phyloP scores from a whole-genome alignment of 2,888 invertebrate genomes.

The Agapostemon virescens region DNA sequence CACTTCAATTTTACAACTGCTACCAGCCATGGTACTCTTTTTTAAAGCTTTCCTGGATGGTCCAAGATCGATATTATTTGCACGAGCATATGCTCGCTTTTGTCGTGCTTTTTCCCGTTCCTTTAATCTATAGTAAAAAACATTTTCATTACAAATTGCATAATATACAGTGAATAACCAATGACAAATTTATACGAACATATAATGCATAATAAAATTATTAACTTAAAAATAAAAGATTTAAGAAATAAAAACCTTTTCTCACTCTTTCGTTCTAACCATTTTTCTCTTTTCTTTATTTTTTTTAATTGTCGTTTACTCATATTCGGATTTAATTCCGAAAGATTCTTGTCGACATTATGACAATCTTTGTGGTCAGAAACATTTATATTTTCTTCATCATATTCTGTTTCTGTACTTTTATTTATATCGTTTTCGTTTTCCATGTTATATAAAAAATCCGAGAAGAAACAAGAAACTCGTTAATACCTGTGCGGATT shows the following conservation, averaged over 20 bases:
- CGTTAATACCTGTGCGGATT: not conserved
- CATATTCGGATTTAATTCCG: conserved; percentile 51
- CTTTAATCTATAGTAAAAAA: conserved; percentile 79
- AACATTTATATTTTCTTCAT: conserved; percentile 5
- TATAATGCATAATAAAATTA: not conserved
- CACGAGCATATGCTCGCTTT: conserved; percentile 86
- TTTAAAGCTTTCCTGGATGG: conserved; percentile 92
- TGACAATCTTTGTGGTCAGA: conserved; percentile 6
- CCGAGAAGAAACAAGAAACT: not conserved
- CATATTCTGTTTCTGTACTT: conserved; percentile 4
- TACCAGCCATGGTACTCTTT: conserved; percentile 86
- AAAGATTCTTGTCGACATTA: conserved; percentile 12
- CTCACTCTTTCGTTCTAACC: conserved; percentile 86
- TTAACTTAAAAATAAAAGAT: conserved; percentile 12
- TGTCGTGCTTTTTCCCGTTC: conserved; percentile 88
- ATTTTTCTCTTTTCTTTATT: conserved; percentile 87
- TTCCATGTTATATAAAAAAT: conserved; percentile 28
- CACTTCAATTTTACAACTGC: conserved; percentile 86
- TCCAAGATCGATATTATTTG: conserved; percentile 87
- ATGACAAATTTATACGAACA: not conserved
- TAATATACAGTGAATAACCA: not conserved
- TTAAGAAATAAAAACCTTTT: conserved; percentile 82
- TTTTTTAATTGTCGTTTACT: conserved; percentile 86
- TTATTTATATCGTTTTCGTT: conserved; percentile 20
- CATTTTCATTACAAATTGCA: conserved; percentile 2